These are phyloP conservation scores for Callyntrura guangdongensis DNA, from an alignment of 2,888 invertebrate genomes.

Conservation along the genomic window DNA sequence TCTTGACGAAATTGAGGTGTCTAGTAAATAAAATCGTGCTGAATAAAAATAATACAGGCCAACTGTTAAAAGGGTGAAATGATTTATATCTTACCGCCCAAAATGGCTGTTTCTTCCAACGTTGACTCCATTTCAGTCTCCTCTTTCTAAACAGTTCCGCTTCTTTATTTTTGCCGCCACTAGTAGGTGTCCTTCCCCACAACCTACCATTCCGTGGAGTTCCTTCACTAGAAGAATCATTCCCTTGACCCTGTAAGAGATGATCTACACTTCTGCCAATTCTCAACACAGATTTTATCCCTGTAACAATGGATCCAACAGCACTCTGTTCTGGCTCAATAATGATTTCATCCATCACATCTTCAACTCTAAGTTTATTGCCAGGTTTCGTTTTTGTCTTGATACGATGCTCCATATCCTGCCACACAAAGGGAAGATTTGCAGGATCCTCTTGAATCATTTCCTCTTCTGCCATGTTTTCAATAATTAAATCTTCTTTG, in stretches of 20 bases:
- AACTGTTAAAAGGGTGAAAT: background rate
- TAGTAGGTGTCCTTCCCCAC: too few relatives aligned
- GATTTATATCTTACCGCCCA: conserved; percentile 53
- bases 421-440: conserved; percentile 62
- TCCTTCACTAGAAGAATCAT: conserved; percentile 69
- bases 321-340: conserved; percentile 66
- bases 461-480: conserved; percentile 78
- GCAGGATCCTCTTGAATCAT: conserved; percentile 75
- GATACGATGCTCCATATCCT: conserved; percentile 73
- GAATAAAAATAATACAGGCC: background rate
- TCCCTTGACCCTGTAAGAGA: background rate
- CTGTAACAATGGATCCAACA: conserved; percentile 58
- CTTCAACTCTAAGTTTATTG: conserved; percentile 52
- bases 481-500: conserved; percentile 67
- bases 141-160: background rate
- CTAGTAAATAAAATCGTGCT: conserved; percentile 36
- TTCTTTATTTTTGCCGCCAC: background rate
- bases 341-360: conserved; percentile 68
- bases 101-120: conserved; percentile 58
- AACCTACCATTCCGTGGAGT: conserved; percentile 27
- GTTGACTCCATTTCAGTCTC: conserved; percentile 35
- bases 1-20: conserved; percentile 75
- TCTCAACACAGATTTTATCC: conserved; percentile 70
- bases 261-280: conserved; percentile 71
- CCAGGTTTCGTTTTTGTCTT: conserved; percentile 49